Base-by-base conservation (phyloP, 2,113 vertebrate species). In the Centropristis striata region DNA sequence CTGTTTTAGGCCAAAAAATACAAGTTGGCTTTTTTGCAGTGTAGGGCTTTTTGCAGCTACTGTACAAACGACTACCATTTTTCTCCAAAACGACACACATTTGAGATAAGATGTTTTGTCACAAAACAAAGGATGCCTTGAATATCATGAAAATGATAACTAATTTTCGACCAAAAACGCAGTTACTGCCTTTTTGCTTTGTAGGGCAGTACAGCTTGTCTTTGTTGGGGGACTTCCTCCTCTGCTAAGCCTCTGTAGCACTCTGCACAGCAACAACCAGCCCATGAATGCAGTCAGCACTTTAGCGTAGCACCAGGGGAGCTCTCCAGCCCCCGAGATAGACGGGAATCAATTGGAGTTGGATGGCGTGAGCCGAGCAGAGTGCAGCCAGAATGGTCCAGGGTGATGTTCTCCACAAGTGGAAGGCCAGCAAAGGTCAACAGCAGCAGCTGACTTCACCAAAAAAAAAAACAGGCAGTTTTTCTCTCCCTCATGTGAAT, bases 281-380 rank as follows among this genome's bases (percentile, higher is more conserved):
- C 25, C 67, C 72, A 78, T 88, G 85, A 86, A 81, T 77, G 37
- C 66, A 79, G 89, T 86, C 87, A 91, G 87, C 88, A 82, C 42
- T 85, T 88, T 59, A 83, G 54, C 2, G 12, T 23, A 83, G 55
- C 86, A 69, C 60, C 87, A 77, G 21, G 91, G 91, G 90, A 83
- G 65, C 47, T n/a, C 64, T 50, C 39, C 65, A 58, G 59, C 58
- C 78, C 71, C 79, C 51, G 14, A 65, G 63, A 80, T 53, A 39
- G 63, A 84, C 57, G 54, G 37, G 21, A 92, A 92, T 92, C 86
- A 86, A 90, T 84, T 83, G 84, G 70, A 83, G 75, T n/a, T 75
- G 72, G 71, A 82, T 77, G 54, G 49, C 4, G 37, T 53, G 44
- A 42, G 72, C 53, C 5, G 78, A 69, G 75, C 61, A 69, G 70